A percentile compares a stretch with the other conserved stretches of the same genome.
These are phyloP conservation scores for Fistularia commersonii DNA, from an alignment of 2,797 vertebrate species.

Conservation along the genomic window DNA sequence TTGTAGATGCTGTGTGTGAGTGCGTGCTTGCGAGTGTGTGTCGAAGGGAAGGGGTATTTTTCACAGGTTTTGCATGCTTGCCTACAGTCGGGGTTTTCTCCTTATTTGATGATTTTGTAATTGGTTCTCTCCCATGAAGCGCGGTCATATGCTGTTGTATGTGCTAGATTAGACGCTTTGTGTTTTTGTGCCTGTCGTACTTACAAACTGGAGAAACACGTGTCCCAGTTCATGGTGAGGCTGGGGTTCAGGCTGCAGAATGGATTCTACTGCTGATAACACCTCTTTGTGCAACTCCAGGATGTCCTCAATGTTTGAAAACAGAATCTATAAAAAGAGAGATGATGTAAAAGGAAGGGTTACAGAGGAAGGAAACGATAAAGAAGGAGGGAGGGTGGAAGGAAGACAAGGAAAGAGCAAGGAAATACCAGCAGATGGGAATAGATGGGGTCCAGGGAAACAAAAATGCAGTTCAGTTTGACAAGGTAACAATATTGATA, in stretches of 20 bases:
- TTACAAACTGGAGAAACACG: slow-evolving; percentile 96
- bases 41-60: slow-evolving; percentile 39
- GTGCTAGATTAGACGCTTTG: slow-evolving; percentile 17
- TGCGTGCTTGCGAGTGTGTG: slow-evolving; percentile 9
- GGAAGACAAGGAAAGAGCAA: slow-evolving; percentile 24
- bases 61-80: slow-evolving; percentile 17
- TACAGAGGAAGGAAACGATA: slow-evolving; percentile 4
- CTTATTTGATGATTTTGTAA: slow-evolving; percentile 9
- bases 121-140: slow-evolving; percentile 13
- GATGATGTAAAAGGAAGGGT: slow-evolving; percentile 27
- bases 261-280: slow-evolving; percentile 84
- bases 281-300: slow-evolving; percentile 91
- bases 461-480: background rate
- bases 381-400: slow-evolving; percentile 32
- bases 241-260: slow-evolving; percentile 91
- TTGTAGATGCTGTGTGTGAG: slow-evolving; percentile 6
- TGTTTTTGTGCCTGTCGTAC: slow-evolving; percentile 63
- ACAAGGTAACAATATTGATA: too few species aligned
- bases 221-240: slow-evolving; percentile 91
- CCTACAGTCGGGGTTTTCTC: too few species aligned
- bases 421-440: slow-evolving; percentile 36
- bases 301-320: slow-evolving; percentile 98
- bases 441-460: background rate
- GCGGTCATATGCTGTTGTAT: slow-evolving; percentile 17
- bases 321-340: slow-evolving; percentile 83